Percentiles rank a stretch among this genome's conserved stretches.
Conservation (phyloP, 2,797 vertebrate species). For the Sphaeramia orbicularis region DNA sequence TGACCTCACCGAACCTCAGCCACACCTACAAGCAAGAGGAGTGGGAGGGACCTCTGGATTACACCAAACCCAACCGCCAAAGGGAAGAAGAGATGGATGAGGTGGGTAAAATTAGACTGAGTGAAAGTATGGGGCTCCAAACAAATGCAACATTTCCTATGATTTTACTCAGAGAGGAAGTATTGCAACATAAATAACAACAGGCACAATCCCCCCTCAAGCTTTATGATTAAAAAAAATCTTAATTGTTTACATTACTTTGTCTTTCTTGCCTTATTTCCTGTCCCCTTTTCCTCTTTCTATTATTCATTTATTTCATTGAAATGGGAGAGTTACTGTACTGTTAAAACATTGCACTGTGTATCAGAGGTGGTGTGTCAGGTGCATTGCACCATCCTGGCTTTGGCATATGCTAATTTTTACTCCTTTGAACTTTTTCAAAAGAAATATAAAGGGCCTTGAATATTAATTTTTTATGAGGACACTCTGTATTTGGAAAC, state of each 20-base stretch:
- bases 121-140: slow-evolving; percentile 5
- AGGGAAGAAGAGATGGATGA: slow-evolving; percentile 96
- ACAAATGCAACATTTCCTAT: slow-evolving; percentile 27
- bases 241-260: slow-evolving; percentile 67
- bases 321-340: slow-evolving; percentile 63
- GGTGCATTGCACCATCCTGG: slow-evolving; percentile 82
- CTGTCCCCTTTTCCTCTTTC: slow-evolving; percentile 62
- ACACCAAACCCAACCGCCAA: slow-evolving; percentile 96
- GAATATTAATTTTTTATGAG: slow-evolving; percentile 80
- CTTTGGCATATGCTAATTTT: slow-evolving; percentile 79
- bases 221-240: slow-evolving; percentile 52
- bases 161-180: slow-evolving; percentile 51
- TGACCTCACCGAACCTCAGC: slow-evolving; percentile 92
- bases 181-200: slow-evolving; percentile 67
- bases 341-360: slow-evolving; percentile 65
- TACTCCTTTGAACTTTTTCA: slow-evolving; percentile 82
- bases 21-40: slow-evolving; percentile 95
- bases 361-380: slow-evolving; percentile 79
- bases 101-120: slow-evolving; percentile 77
- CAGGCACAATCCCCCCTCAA: slow-evolving; percentile 51
- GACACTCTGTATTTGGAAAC: slow-evolving; percentile 70
- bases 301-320: slow-evolving; percentile 66
- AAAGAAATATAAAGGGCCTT: slow-evolving; percentile 79
- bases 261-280: slow-evolving; percentile 56
- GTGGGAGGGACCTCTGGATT: slow-evolving; percentile 98